Percentiles rank a stretch among this genome's conserved stretches.
These are phyloP conservation scores for Atherinosoma microstoma DNA, from an alignment of 2,797 vertebrate genomes.

Conservation along the genomic window DNA sequence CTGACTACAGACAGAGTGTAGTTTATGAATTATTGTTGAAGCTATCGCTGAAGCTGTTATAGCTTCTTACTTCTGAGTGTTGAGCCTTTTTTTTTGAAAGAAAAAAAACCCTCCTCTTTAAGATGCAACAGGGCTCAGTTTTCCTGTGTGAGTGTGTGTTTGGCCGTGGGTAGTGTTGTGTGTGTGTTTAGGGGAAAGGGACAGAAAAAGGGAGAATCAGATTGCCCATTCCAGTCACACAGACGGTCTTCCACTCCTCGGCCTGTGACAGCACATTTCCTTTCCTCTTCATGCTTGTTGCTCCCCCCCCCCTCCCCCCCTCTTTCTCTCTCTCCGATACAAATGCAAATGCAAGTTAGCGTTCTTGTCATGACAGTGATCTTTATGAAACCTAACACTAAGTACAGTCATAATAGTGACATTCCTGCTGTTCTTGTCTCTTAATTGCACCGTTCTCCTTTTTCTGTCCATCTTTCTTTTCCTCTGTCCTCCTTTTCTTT, in stretches of 20 bases:
- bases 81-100: conserved; percentile 14
- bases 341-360: conserved; percentile 54
- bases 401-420: conserved; percentile 2
- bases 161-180: conserved; percentile 17
- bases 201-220: conserved; percentile 53
- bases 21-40: conserved; percentile 16
- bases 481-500: conserved; percentile 18
- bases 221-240: conserved; percentile 92
- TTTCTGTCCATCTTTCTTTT: conserved; percentile 13
- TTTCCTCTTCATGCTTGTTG: conserved; percentile 87
- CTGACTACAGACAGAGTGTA: not conserved
- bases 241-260: conserved; percentile 84
- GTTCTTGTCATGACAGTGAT: conserved; percentile 37
- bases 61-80: conserved; percentile 38
- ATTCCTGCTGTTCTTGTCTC: conserved; percentile 31
- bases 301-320: conserved; percentile 64
- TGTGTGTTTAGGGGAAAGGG: conserved; percentile 19
- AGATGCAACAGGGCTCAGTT: conserved; percentile 28
- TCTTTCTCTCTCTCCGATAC: conserved; percentile 28
- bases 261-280: conserved; percentile 88
- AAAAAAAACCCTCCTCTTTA: conserved; percentile 1
- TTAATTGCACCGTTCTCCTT: conserved; percentile 32
- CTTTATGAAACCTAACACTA: conserved; percentile 31
- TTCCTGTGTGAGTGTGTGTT: conserved; percentile 23
- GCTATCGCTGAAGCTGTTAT: conserved; percentile 8